Evolutionary conservation across 2,888 invertebrate genomes (phyloP).

Genomic region (Trimorus sp.): DNA sequence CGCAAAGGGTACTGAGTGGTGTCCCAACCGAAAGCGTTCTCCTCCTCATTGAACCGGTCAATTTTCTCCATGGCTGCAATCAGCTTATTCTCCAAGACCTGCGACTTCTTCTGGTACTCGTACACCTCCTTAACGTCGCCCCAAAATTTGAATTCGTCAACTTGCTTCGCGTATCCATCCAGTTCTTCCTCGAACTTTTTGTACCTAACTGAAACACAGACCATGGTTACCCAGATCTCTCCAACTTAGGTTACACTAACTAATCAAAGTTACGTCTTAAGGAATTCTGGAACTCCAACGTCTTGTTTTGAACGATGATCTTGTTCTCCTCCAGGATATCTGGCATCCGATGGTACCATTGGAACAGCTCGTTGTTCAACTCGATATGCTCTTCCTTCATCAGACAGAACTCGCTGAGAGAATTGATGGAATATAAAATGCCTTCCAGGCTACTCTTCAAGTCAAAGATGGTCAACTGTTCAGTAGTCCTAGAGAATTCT

Average conservation of each 20-base stretch:
- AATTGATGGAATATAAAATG: constrained; percentile 88
- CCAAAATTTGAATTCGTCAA: constrained; percentile 92
- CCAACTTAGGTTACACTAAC: background rate
- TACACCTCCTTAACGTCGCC: constrained; percentile 92
- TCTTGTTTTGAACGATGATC: constrained; percentile 90
- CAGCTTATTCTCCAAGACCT: constrained; percentile 89
- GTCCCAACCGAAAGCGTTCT: constrained; percentile 94
- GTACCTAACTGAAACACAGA: constrained; percentile 83
- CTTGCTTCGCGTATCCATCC: constrained; percentile 89
- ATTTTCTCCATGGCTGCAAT: constrained; percentile 90
- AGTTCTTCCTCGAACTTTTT: constrained; percentile 92
- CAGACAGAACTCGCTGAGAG: constrained; percentile 91
- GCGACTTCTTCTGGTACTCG: constrained; percentile 91
- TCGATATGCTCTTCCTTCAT: constrained; percentile 93
- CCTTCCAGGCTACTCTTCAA: constrained; percentile 90
- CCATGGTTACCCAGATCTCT: background rate
- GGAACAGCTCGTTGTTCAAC: constrained; percentile 91
- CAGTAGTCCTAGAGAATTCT: constrained; percentile 88
- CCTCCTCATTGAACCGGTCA: constrained; percentile 96
- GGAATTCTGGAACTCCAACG: constrained; percentile 91
- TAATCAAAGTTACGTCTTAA: constrained; percentile 83
- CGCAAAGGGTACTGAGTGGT: constrained; percentile 93
- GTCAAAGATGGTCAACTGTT: constrained; percentile 86
- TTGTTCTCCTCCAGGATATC: constrained; percentile 92
- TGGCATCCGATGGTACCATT: constrained; percentile 92